Conservation (phyloP, 2,888 invertebrate genomes). For the Hirtodrosophila alboralis region DNA sequence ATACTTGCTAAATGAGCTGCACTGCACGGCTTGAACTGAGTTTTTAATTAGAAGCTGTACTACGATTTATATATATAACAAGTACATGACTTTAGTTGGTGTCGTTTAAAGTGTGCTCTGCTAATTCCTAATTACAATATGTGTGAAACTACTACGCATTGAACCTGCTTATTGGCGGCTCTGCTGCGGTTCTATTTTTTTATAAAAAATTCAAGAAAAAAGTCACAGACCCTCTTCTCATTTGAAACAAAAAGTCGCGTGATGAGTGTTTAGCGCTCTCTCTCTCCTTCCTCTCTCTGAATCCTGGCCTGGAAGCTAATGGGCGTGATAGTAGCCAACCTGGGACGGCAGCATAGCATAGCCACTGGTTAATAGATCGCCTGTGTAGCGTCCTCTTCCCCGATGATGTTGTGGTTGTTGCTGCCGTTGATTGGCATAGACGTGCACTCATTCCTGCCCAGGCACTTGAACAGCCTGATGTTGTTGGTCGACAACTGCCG, state of each 20-base stretch:
- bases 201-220: slow-evolving; percentile 24
- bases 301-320: slow-evolving; percentile 16
- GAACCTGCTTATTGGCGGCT: too few relatives aligned
- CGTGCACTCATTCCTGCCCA: slow-evolving; percentile 74
- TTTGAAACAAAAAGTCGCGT: slow-evolving; percentile 22
- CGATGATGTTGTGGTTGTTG: slow-evolving; percentile 42
- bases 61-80: slow-evolving; percentile 15
- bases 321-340: slow-evolving; percentile 70
- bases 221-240: slow-evolving; percentile 54
- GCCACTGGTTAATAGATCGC: slow-evolving; percentile 38
- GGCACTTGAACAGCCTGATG: slow-evolving; percentile 54
- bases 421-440: slow-evolving; percentile 55
- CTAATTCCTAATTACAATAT: slow-evolving; percentile 73
- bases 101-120: slow-evolving; percentile 57
- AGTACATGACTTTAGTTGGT: slow-evolving; percentile 45
- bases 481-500: slow-evolving; percentile 45
- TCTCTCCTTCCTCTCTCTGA: too few relatives aligned
- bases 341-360: slow-evolving; percentile 63
- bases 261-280: slow-evolving; percentile 2
- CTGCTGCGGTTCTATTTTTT: slow-evolving; percentile 13
- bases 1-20: slow-evolving; percentile 39
- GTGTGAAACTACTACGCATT: slow-evolving; percentile 9
- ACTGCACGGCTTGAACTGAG: slow-evolving; percentile 8
- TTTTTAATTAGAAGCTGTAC: slow-evolving; percentile 22
- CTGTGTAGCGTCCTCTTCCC: slow-evolving; percentile 33